Evolutionary conservation across 2,888 invertebrate genomes (phyloP).

Genomic region (Caenorhabditis auriculariae): DNA sequence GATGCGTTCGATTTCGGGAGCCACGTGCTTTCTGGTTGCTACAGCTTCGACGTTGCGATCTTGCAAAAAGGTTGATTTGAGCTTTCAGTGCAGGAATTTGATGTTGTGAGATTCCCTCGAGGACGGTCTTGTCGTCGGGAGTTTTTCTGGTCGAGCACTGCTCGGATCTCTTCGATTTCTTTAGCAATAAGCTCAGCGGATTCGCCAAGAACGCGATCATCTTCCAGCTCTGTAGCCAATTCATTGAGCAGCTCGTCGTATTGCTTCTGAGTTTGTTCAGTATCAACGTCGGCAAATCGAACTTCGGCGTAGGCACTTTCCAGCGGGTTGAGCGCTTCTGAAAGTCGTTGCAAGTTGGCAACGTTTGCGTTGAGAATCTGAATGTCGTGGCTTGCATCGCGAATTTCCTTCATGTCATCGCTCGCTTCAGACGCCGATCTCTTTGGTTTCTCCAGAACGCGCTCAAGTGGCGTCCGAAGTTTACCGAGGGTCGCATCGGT

Average conservation of each 20-base stretch:
- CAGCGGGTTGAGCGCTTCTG: slow-evolving; percentile 46
- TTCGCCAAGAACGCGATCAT: slow-evolving; percentile 37
- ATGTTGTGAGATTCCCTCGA: slow-evolving; percentile 15
- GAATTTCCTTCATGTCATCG: slow-evolving; percentile 21
- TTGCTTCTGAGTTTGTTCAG: slow-evolving; percentile 44
- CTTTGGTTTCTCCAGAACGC: slow-evolving; percentile 20
- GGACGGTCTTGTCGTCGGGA: slow-evolving; percentile 15
- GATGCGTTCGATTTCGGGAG: slow-evolving; percentile 15
- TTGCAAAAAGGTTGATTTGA: slow-evolving; percentile 29
- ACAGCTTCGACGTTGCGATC: slow-evolving; percentile 23
- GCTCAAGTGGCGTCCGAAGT: slow-evolving; percentile 32
- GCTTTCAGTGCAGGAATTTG: slow-evolving; percentile 33
- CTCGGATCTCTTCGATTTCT: slow-evolving; percentile 26
- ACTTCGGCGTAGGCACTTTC: slow-evolving; percentile 50
- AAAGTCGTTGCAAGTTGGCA: slow-evolving; percentile 38
- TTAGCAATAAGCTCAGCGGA: slow-evolving; percentile 34
- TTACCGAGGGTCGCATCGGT: slow-evolving; percentile 35
- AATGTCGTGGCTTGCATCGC: slow-evolving; percentile 12
- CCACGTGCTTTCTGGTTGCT: slow-evolving; percentile 28
- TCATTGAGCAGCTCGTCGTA: slow-evolving; percentile 41
- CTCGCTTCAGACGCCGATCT: slow-evolving; percentile 22
- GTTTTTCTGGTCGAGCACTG: slow-evolving; percentile 16
- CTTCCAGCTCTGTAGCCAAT: slow-evolving; percentile 27
- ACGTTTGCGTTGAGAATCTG: slow-evolving; percentile 25
- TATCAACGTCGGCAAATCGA: slow-evolving; percentile 49